Percentiles rank a stretch among this genome's conserved stretches.
Conservation (phyloP, 2,797 vertebrate genomes). For the Potorous gilbertii region DNA sequence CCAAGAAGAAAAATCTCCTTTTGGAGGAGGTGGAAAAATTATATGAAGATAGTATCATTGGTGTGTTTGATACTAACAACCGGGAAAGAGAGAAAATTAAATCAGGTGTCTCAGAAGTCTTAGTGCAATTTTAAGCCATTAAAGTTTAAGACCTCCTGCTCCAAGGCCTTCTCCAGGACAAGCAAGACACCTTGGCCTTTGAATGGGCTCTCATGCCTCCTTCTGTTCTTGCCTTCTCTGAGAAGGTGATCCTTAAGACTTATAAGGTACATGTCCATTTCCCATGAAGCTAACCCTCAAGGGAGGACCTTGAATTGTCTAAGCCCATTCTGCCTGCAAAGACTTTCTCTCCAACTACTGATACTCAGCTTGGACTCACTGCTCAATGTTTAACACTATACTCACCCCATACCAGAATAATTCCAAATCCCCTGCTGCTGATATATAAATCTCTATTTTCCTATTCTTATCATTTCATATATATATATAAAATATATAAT, state of each 20-base stretch:
- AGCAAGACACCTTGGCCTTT: not conserved
- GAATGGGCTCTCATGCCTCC: not conserved
- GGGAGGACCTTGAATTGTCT: not conserved
- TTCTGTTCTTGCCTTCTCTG: not conserved
- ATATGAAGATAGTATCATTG: not conserved
- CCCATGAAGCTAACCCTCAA: not conserved
- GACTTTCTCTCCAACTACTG: not conserved
- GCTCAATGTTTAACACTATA: too few species aligned
- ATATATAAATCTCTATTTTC: not conserved
- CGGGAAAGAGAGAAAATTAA: not conserved
- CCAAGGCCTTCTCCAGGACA: not conserved
- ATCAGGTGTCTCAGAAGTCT: not conserved
- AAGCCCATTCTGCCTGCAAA: not conserved
- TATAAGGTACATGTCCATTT: not conserved
- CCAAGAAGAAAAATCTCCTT: not conserved
- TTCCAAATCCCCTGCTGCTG: not conserved
- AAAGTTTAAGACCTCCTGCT: not conserved
- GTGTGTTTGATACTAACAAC: not conserved
- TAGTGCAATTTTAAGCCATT: not conserved
- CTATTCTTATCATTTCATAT: not conserved
- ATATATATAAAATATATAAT: too few species aligned
- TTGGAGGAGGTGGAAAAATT: not conserved
- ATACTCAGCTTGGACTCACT: not conserved
- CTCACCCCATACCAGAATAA: not conserved
- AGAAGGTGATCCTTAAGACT: not conserved